Evolutionary conservation across 2,113 vertebrate species (phyloP).

Genomic region (Progne subis): DNA sequence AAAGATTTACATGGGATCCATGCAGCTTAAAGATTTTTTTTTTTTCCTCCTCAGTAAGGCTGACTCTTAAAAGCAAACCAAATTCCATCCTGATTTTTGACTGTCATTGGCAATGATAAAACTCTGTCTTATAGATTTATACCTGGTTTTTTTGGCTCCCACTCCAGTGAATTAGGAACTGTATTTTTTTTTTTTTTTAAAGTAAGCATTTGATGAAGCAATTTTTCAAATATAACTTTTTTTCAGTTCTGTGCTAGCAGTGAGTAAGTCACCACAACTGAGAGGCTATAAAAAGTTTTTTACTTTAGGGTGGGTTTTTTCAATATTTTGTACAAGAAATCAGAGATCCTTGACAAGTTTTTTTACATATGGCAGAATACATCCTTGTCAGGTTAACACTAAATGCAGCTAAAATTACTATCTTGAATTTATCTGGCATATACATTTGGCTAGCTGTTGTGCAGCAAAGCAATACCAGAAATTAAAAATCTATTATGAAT

Average conservation of each 20-base stretch:
- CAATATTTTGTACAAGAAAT: neutral
- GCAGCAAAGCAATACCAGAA: neutral
- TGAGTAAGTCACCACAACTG: neutral
- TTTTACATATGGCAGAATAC: neutral
- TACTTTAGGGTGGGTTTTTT: neutral
- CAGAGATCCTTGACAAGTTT: neutral
- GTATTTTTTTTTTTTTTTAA: neutral
- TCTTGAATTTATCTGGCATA: conserved; percentile 2
- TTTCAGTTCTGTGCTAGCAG: neutral
- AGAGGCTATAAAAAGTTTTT: neutral
- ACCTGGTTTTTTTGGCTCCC: neutral
- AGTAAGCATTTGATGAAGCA: neutral
- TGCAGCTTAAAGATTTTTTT: neutral
- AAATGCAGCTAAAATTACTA: neutral
- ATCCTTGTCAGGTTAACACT: neutral
- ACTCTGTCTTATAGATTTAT: neutral
- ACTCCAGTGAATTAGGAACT: neutral
- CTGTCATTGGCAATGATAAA: neutral
- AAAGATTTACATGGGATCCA: neutral
- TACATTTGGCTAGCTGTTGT: neutral
- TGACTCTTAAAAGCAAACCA: neutral
- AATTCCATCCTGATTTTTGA: neutral
- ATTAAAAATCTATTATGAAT: neutral
- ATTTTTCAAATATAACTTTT: neutral
- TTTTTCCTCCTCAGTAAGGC: neutral